These are phyloP conservation scores for Eremobia ochroleuca DNA, from an alignment of 2,888 invertebrate species.

Conservation along the genomic window DNA sequence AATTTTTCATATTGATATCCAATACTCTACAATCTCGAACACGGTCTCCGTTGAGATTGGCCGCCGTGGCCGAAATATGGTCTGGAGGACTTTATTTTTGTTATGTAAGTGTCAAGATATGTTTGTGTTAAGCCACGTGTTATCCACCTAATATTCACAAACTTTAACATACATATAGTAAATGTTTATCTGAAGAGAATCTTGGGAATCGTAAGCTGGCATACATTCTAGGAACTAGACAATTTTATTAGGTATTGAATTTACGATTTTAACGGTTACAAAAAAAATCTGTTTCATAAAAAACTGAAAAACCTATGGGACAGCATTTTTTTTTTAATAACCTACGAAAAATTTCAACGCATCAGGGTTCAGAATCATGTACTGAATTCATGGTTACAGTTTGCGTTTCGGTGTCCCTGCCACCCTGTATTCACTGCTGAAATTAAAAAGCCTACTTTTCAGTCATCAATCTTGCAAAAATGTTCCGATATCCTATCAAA, in stretches of 20 bases:
- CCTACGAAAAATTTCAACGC: too few species aligned
- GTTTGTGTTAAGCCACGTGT: too few species aligned
- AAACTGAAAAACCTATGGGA: too few species aligned
- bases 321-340: too few species aligned
- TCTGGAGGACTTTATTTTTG: too few species aligned
- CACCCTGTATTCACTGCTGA: background rate
- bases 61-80: too few species aligned
- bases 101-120: too few species aligned
- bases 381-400: too few species aligned
- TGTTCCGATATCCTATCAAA: background rate
- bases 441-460: background rate
- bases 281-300: too few species aligned
- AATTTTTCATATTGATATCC: background rate
- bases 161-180: background rate
- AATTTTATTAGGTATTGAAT: background rate
- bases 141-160: background rate
- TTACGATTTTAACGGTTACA: background rate
- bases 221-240: background rate
- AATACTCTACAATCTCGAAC: constrained; percentile 2
- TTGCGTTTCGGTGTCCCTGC: background rate
- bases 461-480: background rate
- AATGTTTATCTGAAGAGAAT: background rate
- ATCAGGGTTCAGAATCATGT: too few species aligned
- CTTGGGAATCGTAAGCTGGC: background rate
- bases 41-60: too few species aligned